Base-by-base conservation (phyloP, 2,797 vertebrate genomes). In the Enoplosus armatus region DNA sequence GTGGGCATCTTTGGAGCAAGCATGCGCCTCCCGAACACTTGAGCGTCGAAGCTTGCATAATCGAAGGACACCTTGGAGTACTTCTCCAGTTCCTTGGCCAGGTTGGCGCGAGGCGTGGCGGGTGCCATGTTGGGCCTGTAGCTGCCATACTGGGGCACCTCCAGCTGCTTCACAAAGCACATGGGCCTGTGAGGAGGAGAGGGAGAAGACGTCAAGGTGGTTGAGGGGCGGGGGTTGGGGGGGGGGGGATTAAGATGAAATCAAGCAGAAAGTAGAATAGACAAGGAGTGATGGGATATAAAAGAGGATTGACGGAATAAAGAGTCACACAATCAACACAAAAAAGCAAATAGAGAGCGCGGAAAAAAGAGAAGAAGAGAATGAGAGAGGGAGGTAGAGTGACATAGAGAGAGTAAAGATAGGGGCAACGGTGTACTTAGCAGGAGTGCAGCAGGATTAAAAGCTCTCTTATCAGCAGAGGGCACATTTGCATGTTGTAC, bases 31-130 rank as follows among this genome's bases (percentile, higher is more conserved):
- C 98, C 98, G 81, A 99, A 99, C 96, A 99, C 98, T 96, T 99
- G 98, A 91, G 97, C 98, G 77, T 99, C 98, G 82, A 99, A 99
- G 97, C 98, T 99, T 96, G 98, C 98, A 96, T 99, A 99, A 97
- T 99, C 98, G 80, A 99, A 99, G 94, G 97, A 98, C 94, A 98
- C 98, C 96, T 99, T 99, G 95, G 98, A 99, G 96, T 99, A 98
- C 86, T 99, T 99, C 95, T 99, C 98, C 94, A 99, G 95, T 93
- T 99, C 98, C 96, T 97, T 98, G 93, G 98, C 97, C 94, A 99
- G 94, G 95, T 97, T 99, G 92, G 98, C 98, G 43, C 97, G 96
- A 29, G 98, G 97, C 2, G 97, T 99, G 87, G 95, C 77, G 16
- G 98, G 96, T 45, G 96, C 95, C 94, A 97, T 95, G 75, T 95